Base-by-base conservation (phyloP, 2,888 invertebrate species). In the Ischnus inquisitorius region DNA sequence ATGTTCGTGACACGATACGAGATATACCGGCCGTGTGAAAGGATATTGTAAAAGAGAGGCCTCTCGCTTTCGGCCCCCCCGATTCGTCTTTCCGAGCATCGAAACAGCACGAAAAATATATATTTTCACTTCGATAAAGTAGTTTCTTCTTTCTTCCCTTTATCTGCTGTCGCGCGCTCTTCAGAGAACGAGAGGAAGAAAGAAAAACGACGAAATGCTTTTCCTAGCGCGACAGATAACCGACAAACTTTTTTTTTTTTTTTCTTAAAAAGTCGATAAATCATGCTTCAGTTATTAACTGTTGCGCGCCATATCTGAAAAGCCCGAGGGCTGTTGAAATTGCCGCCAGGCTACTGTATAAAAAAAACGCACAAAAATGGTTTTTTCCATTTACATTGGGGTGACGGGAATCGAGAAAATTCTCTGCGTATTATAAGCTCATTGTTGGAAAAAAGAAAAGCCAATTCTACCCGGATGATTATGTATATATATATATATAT, bases 1-100 rank as follows among this genome's bases (percentile, higher is more conserved):
- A 54, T 75, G 69, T 65, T 71, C 64, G 75, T 71, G 60, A 79
- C 76, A 71, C 57, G 69, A 34, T 68, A 68, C 19, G 25, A 62
- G 22, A n/a, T 67, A 72, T 62, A 62, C 39, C 57, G 57, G n/a
- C 8, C 12, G 67, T 54, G 74, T 68, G 39, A 82, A 72, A 43
- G 34, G 10, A 43, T 25, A 28, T 54, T n/a, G n/a, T n/a, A n/a
- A n/a, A 65, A 68, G 71, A 65, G 67, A 65, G 60, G 19, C 43
- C 51, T 60, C 82, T 34, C n/a, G n/a, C n/a, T n/a, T n/a, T n/a
- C n/a, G n/a, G n/a, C n/a, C n/a, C n/a, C 8, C 22, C 54, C 16
- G n/a, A 60, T 76, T 76, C 76, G 57, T 64, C 71, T 79, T 83
- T 28, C 1, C 28, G 28, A 25, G 4, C 14, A 6, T 14, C 28